Evolutionary conservation across 2,888 invertebrate species (phyloP), one percentile per base, ranked within the genome.

Genomic region (Drosophila peninsularis): DNA sequence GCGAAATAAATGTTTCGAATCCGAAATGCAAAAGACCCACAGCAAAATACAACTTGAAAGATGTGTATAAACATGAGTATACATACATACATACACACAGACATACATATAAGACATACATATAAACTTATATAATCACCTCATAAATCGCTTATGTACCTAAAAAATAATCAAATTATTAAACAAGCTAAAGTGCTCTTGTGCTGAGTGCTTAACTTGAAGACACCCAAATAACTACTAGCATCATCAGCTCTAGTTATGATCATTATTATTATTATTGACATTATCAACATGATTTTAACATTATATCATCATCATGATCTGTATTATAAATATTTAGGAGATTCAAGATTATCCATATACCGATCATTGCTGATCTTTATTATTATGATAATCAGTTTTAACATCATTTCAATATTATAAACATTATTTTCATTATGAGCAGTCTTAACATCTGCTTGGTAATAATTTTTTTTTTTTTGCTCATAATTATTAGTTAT

Each of bases 1-100:
- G 70, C 58, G 27, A 62, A 69, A 47, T 34, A 54, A 82, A 62
- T 68, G 52, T 74, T 70, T 78, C 62, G 52, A 70, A 63, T 24
- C 7, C 37, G 24, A 24, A 37, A 37, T 52, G 37, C 47, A 54
- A 64, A 24, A 49, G 41, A 14, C 44, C 36, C 30, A 57, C 24
- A 58, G 37, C 53, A 5, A 49, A 34, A 50, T 34, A 50, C 21
- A 32, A 47, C 47, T 36, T 36, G 52, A 36, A 36, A 36, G 24
- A 24, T 24, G 21, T 14, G 34, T 34, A 27, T 11, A 24, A 14
- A 2, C 5, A 41, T 1, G 11, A 5, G 6, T 11, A 3, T 11
- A 30, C 17, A 30, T 0, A 17, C 2, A 6, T 47, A 17, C 13
- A 30, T 47, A 17, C 3, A 11, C 17, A 24, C 9, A 21, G 1